Conservation (phyloP, 2,797 vertebrate genomes). For the Malacoraja senta region DNA sequence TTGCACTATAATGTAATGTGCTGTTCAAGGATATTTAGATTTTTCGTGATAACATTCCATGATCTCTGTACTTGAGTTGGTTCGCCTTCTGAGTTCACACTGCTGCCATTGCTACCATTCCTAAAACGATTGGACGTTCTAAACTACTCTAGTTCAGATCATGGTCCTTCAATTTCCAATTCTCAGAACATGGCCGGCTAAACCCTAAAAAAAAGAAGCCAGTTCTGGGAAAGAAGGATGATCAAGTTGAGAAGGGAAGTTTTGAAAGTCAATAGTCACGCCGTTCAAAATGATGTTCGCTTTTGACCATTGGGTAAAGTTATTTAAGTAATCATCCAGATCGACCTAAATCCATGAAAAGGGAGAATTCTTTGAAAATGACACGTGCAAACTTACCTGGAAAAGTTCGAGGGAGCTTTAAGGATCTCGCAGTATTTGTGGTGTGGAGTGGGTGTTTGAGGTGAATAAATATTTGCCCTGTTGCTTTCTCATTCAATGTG, state of each 20-base stretch:
- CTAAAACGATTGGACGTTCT: background rate
- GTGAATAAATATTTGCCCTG: background rate
- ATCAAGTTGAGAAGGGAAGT: background rate
- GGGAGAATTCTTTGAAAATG: background rate
- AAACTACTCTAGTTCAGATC: background rate
- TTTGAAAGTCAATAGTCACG: background rate
- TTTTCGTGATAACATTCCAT: background rate
- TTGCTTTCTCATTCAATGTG: slow-evolving; percentile 45
- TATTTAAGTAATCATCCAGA: background rate
- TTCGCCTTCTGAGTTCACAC: background rate
- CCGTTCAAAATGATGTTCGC: background rate
- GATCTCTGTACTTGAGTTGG: background rate
- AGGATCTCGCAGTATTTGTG: slow-evolving; percentile 23
- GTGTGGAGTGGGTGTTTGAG: background rate
- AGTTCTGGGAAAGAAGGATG: background rate
- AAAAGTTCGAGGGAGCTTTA: background rate
- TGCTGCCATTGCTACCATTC: too few relatives aligned
- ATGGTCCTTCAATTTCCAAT: background rate
- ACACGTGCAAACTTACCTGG: too few relatives aligned
- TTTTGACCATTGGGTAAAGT: background rate
- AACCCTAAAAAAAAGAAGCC: background rate
- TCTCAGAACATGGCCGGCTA: background rate
- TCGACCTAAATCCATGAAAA: background rate
- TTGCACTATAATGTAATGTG: background rate
- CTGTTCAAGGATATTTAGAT: background rate